phyloP scores from a whole-genome alignment of 2,113 vertebrate species.

The Rhynchopsitta pachyrhyncha region DNA sequence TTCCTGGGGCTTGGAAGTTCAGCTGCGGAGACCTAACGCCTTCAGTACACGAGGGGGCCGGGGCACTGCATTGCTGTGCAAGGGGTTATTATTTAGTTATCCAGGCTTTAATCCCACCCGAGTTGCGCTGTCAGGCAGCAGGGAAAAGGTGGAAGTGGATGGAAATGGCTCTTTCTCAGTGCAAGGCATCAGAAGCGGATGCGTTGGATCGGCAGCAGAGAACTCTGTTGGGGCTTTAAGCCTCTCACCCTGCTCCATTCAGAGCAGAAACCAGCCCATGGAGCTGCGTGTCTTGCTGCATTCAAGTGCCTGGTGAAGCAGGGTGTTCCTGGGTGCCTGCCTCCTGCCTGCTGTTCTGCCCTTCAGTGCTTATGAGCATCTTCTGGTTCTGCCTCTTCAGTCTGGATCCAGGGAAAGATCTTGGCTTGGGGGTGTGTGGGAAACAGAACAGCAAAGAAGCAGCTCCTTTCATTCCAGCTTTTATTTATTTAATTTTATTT shows the following conservation, averaged over 20 bases:
- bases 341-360: neutral
- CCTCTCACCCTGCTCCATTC: neutral
- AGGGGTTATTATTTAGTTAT: neutral
- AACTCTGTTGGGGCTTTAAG: neutral
- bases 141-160: neutral
- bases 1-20: neutral
- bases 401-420: neutral
- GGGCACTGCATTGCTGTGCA: rapidly evolving
- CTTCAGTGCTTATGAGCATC: neutral
- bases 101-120: neutral
- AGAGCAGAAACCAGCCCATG: neutral
- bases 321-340: neutral
- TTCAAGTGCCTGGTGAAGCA: neutral
- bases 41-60: neutral
- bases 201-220: rapidly evolving
- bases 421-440: neutral
- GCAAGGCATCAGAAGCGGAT: neutral
- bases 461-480: neutral
- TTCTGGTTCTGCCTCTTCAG: neutral
- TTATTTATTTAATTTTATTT: no score
- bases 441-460: neutral
- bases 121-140: neutral
- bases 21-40: neutral
- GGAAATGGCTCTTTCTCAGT: neutral
- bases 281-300: neutral